Evolutionary conservation across 2,113 vertebrate species (phyloP).

Genomic region (Pholis gunnellus): DNA sequence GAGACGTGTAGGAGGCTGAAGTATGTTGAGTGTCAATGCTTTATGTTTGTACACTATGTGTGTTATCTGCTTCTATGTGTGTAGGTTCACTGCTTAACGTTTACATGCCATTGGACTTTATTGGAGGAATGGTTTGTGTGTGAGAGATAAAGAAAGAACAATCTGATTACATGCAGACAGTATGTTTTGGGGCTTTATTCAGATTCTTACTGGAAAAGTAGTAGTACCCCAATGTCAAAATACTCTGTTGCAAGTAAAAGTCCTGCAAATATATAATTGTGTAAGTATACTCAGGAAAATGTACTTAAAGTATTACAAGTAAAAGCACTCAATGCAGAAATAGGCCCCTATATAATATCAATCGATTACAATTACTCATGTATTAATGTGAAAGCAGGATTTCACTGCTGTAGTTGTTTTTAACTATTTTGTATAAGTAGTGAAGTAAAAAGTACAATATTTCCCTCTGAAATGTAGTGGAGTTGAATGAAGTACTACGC

Average conservation of each 20-base stretch:
- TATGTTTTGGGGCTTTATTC: slow-evolving; percentile 1
- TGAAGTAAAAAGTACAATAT: background rate
- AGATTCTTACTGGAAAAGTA: background rate
- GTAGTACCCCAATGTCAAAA: background rate
- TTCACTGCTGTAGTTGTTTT: background rate
- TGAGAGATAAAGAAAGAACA: slow-evolving; percentile 13
- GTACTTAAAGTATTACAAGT: background rate
- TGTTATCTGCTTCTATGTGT: slow-evolving; percentile 35
- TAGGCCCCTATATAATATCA: background rate
- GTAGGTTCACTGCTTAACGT: background rate
- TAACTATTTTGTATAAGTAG: background rate
- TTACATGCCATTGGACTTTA: background rate
- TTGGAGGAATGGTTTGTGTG: slow-evolving; percentile 10
- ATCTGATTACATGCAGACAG: slow-evolving; percentile 13
- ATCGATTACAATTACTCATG: background rate
- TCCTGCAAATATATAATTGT: background rate
- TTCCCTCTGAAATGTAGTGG: background rate
- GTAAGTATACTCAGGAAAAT: background rate
- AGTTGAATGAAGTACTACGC: background rate
- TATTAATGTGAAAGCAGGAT: background rate
- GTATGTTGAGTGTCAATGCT: slow-evolving; percentile 25
- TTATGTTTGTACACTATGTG: slow-evolving; percentile 29
- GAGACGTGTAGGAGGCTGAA: slow-evolving; percentile 42
- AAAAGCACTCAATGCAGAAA: background rate
- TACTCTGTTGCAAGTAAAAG: background rate